Conservation (phyloP, 2,797 vertebrate genomes). For the Eidolon dupreanum region DNA sequence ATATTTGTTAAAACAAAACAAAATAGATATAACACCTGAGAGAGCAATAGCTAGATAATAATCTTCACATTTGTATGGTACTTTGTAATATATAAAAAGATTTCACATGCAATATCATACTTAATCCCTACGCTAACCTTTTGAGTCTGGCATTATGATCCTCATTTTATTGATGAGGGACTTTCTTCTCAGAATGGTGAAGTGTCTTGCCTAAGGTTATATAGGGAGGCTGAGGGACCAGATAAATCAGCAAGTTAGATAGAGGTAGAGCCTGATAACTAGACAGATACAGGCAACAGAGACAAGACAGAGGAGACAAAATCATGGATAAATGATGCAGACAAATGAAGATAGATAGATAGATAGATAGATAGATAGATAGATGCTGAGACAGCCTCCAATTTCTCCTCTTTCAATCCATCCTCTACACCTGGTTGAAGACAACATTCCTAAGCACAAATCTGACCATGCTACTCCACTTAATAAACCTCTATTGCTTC, state of each 20-base stretch:
- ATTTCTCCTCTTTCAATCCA: neutral
- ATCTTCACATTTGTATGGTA: slow-evolving; percentile 80
- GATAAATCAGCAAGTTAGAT: neutral
- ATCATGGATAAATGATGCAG: neutral
- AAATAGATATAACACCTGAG: slow-evolving; percentile 79
- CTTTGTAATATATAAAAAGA: slow-evolving; percentile 68
- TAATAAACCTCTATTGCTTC: neutral
- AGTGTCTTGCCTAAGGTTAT: slow-evolving; percentile 11
- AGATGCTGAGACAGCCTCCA: neutral
- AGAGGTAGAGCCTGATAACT: neutral
- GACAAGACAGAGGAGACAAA: slow-evolving; percentile 3
- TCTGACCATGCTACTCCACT: neutral
- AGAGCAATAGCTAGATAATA: slow-evolving; percentile 82
- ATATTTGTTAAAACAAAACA: slow-evolving; percentile 79
- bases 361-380: slow-evolving; percentile 30
- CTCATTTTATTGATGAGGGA: slow-evolving; percentile 68
- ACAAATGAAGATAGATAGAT: slow-evolving; percentile 53
- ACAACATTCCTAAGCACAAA: neutral
- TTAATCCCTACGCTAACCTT: slow-evolving; percentile 61
- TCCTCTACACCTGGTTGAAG: neutral
- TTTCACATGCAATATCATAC: slow-evolving; percentile 50
- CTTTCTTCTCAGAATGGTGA: neutral
- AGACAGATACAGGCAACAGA: slow-evolving; percentile 4
- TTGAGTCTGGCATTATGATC: slow-evolving; percentile 38
- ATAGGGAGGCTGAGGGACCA: neutral